Base-by-base conservation (phyloP, 2,888 invertebrate species). In the Halocaridina rubra region DNA sequence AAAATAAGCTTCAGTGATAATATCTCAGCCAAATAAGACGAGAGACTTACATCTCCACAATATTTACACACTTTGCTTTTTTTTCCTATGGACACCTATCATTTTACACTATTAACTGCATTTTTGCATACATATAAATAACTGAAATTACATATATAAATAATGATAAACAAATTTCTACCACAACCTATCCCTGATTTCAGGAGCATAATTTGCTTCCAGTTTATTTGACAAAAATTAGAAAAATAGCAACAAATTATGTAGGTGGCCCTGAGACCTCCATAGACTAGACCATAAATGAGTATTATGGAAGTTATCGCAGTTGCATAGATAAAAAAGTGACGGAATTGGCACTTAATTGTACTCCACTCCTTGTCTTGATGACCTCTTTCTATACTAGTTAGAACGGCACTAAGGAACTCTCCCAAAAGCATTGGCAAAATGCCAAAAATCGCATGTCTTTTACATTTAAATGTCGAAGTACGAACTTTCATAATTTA, bases 321-420 rank as follows among this genome's bases (percentile, higher is more conserved):
- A 84, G 82, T 71, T 84, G 82, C 82, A 84, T 84, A 84, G 82
- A 59, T 84, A 84, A 78, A 72, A 84, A 84, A 84, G 82, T 84
- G 82, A 84, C 72, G 82, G 82, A 72, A 84, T 78, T 78, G 82
- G 82, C 82, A 84, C 82, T 84, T 46, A 39, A 61, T 81, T 78
- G 78, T 84, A 78, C 61, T 78, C 78, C 61, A 10, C 72, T 39
- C 82, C 80, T 77, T 19, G 57, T 78, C 82, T 72, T 72, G 61
- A 72, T 67, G 33, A 72, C 82, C 78, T 64, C n/a, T n/a, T 64
- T 53, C 53, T n/a, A n/a, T n/a, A n/a, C n/a, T n/a, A n/a, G n/a
- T n/a, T n/a, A n/a, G n/a, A n/a, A n/a, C n/a, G n/a, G n/a, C n/a
- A n/a, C 19, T 53, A 69, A 19, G n/a, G 16, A 79, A 79, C 59